Evolutionary conservation across 2,113 vertebrate species (phyloP), one percentile per base, ranked within the genome.

Genomic region (Nycticebus coucang): DNA sequence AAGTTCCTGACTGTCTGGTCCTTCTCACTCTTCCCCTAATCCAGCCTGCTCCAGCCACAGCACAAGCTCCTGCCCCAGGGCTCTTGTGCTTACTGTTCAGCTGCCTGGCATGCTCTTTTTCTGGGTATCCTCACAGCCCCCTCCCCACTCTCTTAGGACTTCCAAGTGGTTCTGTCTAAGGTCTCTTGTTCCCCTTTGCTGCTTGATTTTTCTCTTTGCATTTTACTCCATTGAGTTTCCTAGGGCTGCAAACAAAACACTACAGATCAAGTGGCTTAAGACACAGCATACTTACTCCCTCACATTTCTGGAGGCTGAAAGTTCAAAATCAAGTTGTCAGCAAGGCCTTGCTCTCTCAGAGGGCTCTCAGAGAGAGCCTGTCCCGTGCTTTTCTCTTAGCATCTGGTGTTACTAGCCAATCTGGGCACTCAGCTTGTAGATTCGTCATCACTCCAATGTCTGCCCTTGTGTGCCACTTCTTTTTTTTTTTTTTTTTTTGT

Each of bases 401-500:
- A 30, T 28, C 41, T 28, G 11, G 7, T 35, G 22, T 45, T 30
- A 59, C 24, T 12, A 4, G 57, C 30, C 37, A 1, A 69, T 22
- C 45, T 55, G 24, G 37, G 45, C 33, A 18, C 10, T 53, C 15
- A 45, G 53, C 71, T 71, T 21, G 9, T 19, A 10, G 59, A 18
- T 11, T 6, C 12, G 1, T 57, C n/a, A 0, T 41, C 35, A 0
- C 53, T 33, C 64, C 26, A 5, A 1, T 18, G 28, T 87, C 64
- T 19, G 35, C 45, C 41, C 57, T 72, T 45, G 74, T 74, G 14
- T 30, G 62, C 68, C 28, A 89, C 64, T 75, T 22, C 19, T n/a
- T 22, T n/a, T n/a, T n/a, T n/a, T n/a, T n/a, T n/a, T n/a, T n/a
- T n/a, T n/a, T n/a, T n/a, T n/a, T n/a, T n/a, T n/a, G n/a, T n/a